phyloP scores from a whole-genome alignment of 1,140 invertebrate genomes.

The Cheumatopsyche charites region DNA sequence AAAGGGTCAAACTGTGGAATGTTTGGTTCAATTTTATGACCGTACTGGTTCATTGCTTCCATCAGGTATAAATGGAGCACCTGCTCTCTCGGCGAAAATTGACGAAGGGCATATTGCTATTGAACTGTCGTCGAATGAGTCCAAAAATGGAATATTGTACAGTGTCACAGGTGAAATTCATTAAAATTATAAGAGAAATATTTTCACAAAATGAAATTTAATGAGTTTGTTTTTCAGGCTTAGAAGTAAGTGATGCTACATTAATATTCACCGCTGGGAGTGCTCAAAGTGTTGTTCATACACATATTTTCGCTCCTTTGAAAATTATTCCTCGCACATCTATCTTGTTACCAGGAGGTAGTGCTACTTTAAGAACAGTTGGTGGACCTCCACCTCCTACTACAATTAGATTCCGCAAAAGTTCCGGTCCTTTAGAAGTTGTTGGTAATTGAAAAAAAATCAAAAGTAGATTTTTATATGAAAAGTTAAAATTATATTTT shows the following conservation, averaged over 20 bases:
- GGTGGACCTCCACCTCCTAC: slow-evolving; percentile 42
- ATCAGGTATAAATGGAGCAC: slow-evolving; percentile 26
- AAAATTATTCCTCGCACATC: slow-evolving; percentile 32
- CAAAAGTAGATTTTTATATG: not conserved
- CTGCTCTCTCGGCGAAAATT: slow-evolving; percentile 11
- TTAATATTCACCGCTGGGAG: slow-evolving; percentile 33
- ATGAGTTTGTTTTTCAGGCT: slow-evolving; percentile 27
- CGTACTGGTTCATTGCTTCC: slow-evolving; percentile 18
- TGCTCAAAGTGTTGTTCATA: not conserved
- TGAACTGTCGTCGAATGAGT: not conserved
- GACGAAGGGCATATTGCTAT: slow-evolving; percentile 31
- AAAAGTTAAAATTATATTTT: not conserved
- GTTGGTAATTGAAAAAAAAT: slow-evolving; percentile 5
- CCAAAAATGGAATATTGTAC: slow-evolving; percentile 16
- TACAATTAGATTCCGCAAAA: slow-evolving; percentile 11
- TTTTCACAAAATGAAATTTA: not conserved
- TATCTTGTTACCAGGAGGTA: slow-evolving; percentile 40
- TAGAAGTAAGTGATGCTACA: slow-evolving; percentile 38
- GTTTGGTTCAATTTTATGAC: slow-evolving; percentile 35
- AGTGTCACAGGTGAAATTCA: slow-evolving; percentile 34
- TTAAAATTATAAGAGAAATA: not conserved
- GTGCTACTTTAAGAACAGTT: slow-evolving; percentile 19
- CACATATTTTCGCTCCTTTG: slow-evolving; percentile 43
- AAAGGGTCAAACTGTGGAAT: slow-evolving; percentile 33
- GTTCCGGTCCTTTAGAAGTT: not conserved